Evolutionary conservation across 2,888 invertebrate species (phyloP).

Genomic region (Diarsia dahlii): DNA sequence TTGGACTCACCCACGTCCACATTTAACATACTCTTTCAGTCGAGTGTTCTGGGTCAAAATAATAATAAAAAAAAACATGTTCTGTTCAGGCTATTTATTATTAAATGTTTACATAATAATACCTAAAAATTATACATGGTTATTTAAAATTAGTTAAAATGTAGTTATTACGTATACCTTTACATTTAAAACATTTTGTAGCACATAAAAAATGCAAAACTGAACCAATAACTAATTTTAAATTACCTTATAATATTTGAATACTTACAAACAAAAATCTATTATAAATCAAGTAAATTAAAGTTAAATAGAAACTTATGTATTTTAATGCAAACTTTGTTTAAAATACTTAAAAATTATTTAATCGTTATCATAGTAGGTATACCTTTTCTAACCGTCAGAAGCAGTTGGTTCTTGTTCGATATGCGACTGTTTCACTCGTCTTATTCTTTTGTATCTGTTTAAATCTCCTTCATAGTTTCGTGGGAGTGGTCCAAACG

Average conservation of each 20-base stretch:
- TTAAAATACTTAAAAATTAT: slow-evolving; percentile 68
- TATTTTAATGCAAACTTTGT: slow-evolving; percentile 57
- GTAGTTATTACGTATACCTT: slow-evolving; percentile 2
- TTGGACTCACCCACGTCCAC: neutral
- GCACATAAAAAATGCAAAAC: slow-evolving; percentile 20
- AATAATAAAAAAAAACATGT: neutral
- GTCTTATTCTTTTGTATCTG: slow-evolving; percentile 85
- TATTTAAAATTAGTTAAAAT: slow-evolving; percentile 58
- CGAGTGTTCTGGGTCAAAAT: neutral
- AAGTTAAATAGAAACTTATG: slow-evolving; percentile 67
- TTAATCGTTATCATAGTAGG: slow-evolving; percentile 23
- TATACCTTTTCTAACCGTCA: slow-evolving; percentile 47
- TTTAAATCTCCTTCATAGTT: slow-evolving; percentile 80
- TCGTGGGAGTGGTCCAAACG: slow-evolving; percentile 79
- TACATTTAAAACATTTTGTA: slow-evolving; percentile 4
- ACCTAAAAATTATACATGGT: slow-evolving; percentile 59
- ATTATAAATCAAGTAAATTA: slow-evolving; percentile 62
- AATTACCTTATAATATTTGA: slow-evolving; percentile 70
- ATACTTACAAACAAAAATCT: slow-evolving; percentile 75
- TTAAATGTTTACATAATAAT: slow-evolving; percentile 52
- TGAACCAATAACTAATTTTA: slow-evolving; percentile 51
- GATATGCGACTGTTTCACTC: slow-evolving; percentile 74
- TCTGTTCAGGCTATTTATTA: slow-evolving; percentile 46
- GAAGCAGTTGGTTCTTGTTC: slow-evolving; percentile 58
- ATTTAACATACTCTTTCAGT: neutral